Base-by-base conservation (phyloP, 2,113 vertebrate genomes). In the Tylochromis polylepis region DNA sequence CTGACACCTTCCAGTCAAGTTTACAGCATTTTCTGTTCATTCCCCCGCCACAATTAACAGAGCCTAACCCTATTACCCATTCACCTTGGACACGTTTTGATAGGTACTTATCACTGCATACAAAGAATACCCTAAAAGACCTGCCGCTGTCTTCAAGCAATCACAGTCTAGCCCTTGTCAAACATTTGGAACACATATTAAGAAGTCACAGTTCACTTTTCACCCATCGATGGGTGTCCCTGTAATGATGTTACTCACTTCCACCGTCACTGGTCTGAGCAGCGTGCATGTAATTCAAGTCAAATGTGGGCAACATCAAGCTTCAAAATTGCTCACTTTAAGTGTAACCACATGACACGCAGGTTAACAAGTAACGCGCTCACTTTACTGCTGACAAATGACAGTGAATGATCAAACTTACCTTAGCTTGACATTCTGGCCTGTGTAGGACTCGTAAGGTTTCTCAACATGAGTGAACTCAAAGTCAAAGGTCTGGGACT, bases 391-490 rank as follows among this genome's bases (percentile, higher is more conserved):
- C 34, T 41, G 24, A 11, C 31, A 70, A 82, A 89, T 27, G 0
- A 27, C 46, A 85, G 85, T 79, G 70, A 95, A 88, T 88, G 62
- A 89, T 91, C 86, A 81, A 18, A 79, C 79, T 95, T 91, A 99
- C 99, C 98, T 94, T 60, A 99, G 94, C 93, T 99, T 99, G 90
- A 99, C 98, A 0, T 99, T 99, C 96, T 99, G 99, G 81, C 99
- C 98, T 0, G 98, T 99, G 96, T 99, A 99, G 4, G 98, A 99
- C 87, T 99, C 99, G 0, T 99, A 99, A 0, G 98, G 98, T 94
- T 99, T 99, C 86, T 99, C 99, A 93, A 99, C 99, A 0, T 99
- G 98, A 2, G 98, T 98, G 95, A 99, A 99, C 88, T 99, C 99
- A 1, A 99, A 99, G 96, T 99, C 98, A 58, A 99, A 99, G 2